These are phyloP conservation scores for Nowickia ferox DNA, from an alignment of 2,888 invertebrate species.

Conservation along the genomic window DNA sequence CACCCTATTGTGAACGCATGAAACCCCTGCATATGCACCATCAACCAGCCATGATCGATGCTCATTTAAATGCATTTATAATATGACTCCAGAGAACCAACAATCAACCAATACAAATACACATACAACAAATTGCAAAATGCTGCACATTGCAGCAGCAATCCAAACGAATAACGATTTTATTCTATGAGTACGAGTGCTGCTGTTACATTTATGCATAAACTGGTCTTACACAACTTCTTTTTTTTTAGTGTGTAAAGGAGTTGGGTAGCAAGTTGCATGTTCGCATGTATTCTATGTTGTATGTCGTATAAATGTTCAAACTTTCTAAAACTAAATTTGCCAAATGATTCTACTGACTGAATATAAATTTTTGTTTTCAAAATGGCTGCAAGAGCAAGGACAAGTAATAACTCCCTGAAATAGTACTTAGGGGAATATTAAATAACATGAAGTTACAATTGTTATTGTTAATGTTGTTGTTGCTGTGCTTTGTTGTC, in stretches of 20 bases:
- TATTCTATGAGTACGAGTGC: not conserved
- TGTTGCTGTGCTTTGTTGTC: not conserved
- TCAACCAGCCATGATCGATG: conserved; percentile 73
- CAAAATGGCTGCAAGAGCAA: conserved; percentile 3
- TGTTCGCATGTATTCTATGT: not conserved
- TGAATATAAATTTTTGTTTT: conserved; percentile 27
- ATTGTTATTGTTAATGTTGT: conserved; percentile 4
- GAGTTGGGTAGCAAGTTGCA: not conserved
- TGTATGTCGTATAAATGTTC: conserved; percentile 41
- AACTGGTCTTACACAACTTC: not conserved
- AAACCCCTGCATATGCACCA: conserved; percentile 42
- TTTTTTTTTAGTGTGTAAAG: conserved; percentile 5
- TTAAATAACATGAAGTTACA: conserved; percentile 49
- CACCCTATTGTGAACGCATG: not conserved
- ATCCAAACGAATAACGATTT: conserved; percentile 25
- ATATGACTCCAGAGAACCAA: conserved; percentile 73
- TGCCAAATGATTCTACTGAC: conserved; percentile 50
- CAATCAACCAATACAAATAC: conserved; percentile 32
- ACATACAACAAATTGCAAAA: conserved; percentile 73
- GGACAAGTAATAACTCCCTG: conserved; percentile 34
- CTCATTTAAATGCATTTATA: conserved; percentile 74
- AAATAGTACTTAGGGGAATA: conserved; percentile 66
- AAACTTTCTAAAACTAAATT: conserved; percentile 47
- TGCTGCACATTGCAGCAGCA: conserved; percentile 63
- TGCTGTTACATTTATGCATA: not conserved